Base-by-base conservation (phyloP, 2,888 invertebrate species). In the Meloe dianella region DNA sequence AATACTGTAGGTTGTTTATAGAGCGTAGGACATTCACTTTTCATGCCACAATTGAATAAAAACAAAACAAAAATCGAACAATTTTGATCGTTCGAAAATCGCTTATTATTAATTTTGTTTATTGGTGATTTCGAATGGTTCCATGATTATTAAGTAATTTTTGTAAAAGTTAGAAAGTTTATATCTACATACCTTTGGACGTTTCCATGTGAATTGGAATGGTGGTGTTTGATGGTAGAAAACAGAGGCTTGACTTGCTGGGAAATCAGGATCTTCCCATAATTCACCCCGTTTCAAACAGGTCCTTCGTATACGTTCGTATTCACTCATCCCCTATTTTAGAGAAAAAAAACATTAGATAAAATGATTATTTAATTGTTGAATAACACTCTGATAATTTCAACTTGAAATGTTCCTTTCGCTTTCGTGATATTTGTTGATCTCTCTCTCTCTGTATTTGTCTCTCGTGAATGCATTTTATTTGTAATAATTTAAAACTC, bases 201-300 rank as follows among this genome's bases (percentile, higher is more conserved):
- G 87, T 80, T 92, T 95, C 96, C 96, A 96, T 68, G 91, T 91
- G 80, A 96, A 96, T 78, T 94, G 91, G 83, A 95, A 95, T 0
- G 95, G 94, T n/a, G 96, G 96, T 14, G 94, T 95, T 84, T 96
- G 95, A 84, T 96, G 94, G 82, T 96, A 96, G 83, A 96, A 96
- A 8, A 96, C 94, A 1, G 95, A 95, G 6, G 92, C 86, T 84
- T 95, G 95, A 9, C 91, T 90, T 3, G 95, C 94, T 3, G 94
- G 93, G 84, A 96, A 96, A 83, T 95, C 95, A 0, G 94, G 93
- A 85, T 96, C 96, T 84, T 95, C 95, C 93, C 94, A 96, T 22
- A 94, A 87, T 81, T 91, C 90, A 51, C 90, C 91, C 74, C 91
- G 89, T 85, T 92, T 90, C 80, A 92, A 86, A 85, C 95, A 95